Percentiles rank a stretch among this genome's conserved stretches.
Evolutionary conservation across 1,140 invertebrate genomes (phyloP).

Genomic region (Bombus confusus): DNA sequence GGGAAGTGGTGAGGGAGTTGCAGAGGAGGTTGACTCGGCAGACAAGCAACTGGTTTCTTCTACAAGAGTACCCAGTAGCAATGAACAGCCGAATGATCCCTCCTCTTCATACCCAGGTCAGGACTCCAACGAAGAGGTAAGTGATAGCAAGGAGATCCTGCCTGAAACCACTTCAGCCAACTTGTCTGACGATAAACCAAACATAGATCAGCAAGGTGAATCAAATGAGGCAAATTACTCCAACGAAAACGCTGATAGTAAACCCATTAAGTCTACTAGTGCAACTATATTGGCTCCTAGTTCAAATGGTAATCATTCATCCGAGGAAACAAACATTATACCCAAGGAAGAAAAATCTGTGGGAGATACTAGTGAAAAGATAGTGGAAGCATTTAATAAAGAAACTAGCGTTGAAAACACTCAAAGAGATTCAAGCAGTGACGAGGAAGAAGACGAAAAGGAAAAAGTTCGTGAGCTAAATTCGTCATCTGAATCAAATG

Average conservation of each 20-base stretch:
- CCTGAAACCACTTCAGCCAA: conserved; percentile 80
- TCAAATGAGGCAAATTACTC: conserved; percentile 72
- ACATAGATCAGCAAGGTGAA: conserved; percentile 80
- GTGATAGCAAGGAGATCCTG: conserved; percentile 82
- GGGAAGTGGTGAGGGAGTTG: conserved; percentile 78
- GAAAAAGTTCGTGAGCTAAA: conserved; percentile 54
- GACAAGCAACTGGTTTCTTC: conserved; percentile 76
- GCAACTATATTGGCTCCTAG: conserved; percentile 51
- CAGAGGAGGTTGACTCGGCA: conserved; percentile 79
- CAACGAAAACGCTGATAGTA: conserved; percentile 67
- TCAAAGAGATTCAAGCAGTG: conserved; percentile 62
- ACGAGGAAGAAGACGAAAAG: conserved; percentile 64
- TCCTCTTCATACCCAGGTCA: conserved; percentile 77
- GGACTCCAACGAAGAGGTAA: conserved; percentile 81
- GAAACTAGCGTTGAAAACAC: conserved; percentile 52
- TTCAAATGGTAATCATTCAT: conserved; percentile 46
- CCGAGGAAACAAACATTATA: conserved; percentile 49
- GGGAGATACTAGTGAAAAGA: conserved; percentile 49
- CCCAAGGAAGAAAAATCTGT: conserved; percentile 47
- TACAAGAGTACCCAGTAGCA: conserved; percentile 66
- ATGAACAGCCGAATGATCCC: conserved; percentile 73
- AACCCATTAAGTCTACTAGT: conserved; percentile 59
- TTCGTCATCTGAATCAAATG: conserved; percentile 69
- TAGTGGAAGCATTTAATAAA: conserved; percentile 38
- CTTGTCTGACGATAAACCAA: conserved; percentile 82